Evolutionary conservation across 2,797 vertebrate genomes (phyloP), one percentile per base, ranked within the genome.

Genomic region (Peromyscus eremicus): DNA sequence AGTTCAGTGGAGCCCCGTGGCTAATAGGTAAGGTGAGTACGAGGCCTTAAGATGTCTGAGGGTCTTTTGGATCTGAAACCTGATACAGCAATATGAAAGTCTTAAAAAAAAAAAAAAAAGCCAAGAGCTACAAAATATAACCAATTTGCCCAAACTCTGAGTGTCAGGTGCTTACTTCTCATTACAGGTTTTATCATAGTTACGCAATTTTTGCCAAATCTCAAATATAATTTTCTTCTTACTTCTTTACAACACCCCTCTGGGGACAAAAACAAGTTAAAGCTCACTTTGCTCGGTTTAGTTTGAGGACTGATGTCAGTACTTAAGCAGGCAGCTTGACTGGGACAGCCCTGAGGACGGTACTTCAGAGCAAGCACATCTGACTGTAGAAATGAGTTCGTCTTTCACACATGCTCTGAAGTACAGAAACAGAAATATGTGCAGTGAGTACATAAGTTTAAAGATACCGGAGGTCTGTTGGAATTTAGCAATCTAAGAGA

Each of bases 401-500:
- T 84, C 64, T 82, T 81, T 46, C 27, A 37, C 21, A 37, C 5
- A 52, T n/a, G 43, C 77, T 79, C 73, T 66, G 43, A 94, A 92
- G 55, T 66, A 73, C 8, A 77, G 46, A 93, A 84, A 62, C 43
- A 92, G 29, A 79, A 91, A 37, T 8, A 34, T 40, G 79, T 23
- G 5, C 5, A 13, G 8, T 10, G 29, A 70, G 29, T 46, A 57
- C 16, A 19, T 29, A 29, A 34, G 71, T 88, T 92, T 88, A 93
- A 97, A 80, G 68, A 82, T 6, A 77, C 11, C 4, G 17, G 23
- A 84, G 10, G 19, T 14, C 86, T 91, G 79, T 68, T 89, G 5
- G 64, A 94, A 95, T 66, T 60, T 94, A 81, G 62, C n/a, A 87
- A 90, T 27, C 21, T 83, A 40, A 92, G 89, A 89, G 88, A 94